Base-by-base conservation (phyloP, 2,113 vertebrate genomes). In the Toxotes jaculatrix region DNA sequence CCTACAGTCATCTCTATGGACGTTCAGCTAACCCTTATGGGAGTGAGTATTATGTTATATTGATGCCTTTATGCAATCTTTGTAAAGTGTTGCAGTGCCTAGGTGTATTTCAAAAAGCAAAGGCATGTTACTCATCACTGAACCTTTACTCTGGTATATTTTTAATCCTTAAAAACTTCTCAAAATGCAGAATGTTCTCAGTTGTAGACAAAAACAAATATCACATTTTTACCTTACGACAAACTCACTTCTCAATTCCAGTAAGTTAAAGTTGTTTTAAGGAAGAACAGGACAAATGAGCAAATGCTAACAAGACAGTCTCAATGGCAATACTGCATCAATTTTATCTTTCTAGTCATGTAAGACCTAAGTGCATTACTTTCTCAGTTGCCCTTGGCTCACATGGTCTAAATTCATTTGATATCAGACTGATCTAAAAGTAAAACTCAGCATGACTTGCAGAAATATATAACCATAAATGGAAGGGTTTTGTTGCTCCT, bases 1-100 rank as follows among this genome's bases (percentile, higher is more conserved):
- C 96, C 72, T 99, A 97, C 1, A 95, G 96, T 86, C 97, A 98
- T 89, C 91, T 98, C 89, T 99, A 97, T 83, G 96, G 96, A 83
- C 98, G 97, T 79, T 94, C 97, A 0, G 91, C 94, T 0, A 97
- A 97, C 83, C 89, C 96, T 75, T 99, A 97, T 4, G 94, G 96
- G 82, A 96, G 98, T 99, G 96, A 96, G 93, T 95, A 93, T 85
- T 23, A 14, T 27, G 21, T 23, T 43, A 19, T 23, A 11, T 21
- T 53, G 14, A 45, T 70, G 14, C 38, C 16, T 64, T 83, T 82
- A 23, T 13, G 4, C 21, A 10, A 10, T 49, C 9, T 71, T 19
- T 36, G 65, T 80, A 23, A 67, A 27, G 72, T 49, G 21, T 67
- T 59, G 14, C 31, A 40, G 10, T 40, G 11, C 16, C 75, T 19